Evolutionary conservation across 1,140 invertebrate genomes (phyloP).

Genomic region (Drosophila nigromelanica): DNA sequence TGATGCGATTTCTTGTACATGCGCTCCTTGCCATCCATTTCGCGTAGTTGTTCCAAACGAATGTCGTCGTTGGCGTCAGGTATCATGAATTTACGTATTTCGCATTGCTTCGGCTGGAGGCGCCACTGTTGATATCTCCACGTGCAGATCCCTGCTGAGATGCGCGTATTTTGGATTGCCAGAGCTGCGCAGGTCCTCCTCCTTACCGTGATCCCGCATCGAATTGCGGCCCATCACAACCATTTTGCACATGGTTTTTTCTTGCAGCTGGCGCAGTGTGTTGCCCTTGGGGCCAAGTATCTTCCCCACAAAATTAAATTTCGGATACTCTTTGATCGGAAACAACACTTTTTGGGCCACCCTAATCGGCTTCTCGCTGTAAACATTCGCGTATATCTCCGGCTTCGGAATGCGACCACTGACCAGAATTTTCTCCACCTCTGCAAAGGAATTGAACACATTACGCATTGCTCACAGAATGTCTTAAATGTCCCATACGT

Average conservation of each 20-base stretch:
- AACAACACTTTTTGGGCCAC: slow-evolving; percentile 93
- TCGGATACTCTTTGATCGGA: slow-evolving; percentile 93
- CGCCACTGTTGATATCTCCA: slow-evolving; percentile 95
- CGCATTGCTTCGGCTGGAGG: slow-evolving; percentile 94
- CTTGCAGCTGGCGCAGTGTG: slow-evolving; percentile 95
- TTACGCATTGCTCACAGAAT: slow-evolving; percentile 27
- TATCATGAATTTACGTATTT: slow-evolving; percentile 89
- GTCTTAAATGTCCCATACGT: slow-evolving; percentile 6
- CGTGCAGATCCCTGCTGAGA: slow-evolving; percentile 95
- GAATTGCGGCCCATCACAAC: slow-evolving; percentile 96
- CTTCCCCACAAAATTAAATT: slow-evolving; percentile 98
- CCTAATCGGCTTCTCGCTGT: slow-evolving; percentile 93
- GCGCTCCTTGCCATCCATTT: slow-evolving; percentile 85
- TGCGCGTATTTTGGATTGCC: slow-evolving; percentile 97
- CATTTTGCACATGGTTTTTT: slow-evolving; percentile 98
- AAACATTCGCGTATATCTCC: slow-evolving; percentile 92
- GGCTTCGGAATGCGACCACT: slow-evolving; percentile 86
- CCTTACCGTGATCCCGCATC: slow-evolving; percentile 96
- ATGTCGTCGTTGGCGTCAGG: slow-evolving; percentile 92
- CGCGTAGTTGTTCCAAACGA: slow-evolving; percentile 90
- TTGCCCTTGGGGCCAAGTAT: slow-evolving; percentile 96
- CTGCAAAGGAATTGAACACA: slow-evolving; percentile 83
- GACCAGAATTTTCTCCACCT: slow-evolving; percentile 87
- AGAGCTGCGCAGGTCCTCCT: slow-evolving; percentile 94
- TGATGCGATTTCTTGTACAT: slow-evolving; percentile 81